Evolutionary conservation across 2,888 invertebrate species (phyloP).

Genomic region (Mycalesis mineus): DNA sequence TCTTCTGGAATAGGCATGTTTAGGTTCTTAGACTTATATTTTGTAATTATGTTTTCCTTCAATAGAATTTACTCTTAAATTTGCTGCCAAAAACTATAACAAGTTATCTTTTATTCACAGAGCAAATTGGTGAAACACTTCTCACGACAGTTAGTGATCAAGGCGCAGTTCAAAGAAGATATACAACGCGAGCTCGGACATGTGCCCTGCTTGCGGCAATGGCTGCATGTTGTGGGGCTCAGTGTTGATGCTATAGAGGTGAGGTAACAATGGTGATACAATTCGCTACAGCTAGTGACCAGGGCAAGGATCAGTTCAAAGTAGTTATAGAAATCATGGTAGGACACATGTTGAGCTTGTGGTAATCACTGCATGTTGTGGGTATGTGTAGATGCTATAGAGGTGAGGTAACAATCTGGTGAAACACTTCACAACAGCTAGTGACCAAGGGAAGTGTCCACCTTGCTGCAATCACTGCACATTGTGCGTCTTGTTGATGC

Average conservation of each 20-base stretch:
- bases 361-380: constrained; percentile 95
- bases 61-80: too few relatives aligned
- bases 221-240: constrained; percentile 94
- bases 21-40: too few relatives aligned
- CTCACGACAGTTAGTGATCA: constrained; percentile 92
- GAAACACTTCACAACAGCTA: too few relatives aligned
- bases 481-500: too few relatives aligned
- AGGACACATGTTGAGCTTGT: constrained; percentile 87
- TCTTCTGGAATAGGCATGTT: too few relatives aligned
- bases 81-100: not conserved
- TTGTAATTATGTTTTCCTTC: too few relatives aligned
- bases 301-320: constrained; percentile 83
- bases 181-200: constrained; percentile 81
- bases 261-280: constrained; percentile 83
- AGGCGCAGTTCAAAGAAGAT: constrained; percentile 85
- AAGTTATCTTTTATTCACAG: constrained; percentile 68
- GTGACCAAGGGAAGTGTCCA: too few relatives aligned
- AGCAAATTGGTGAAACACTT: constrained; percentile 96
- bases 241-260: constrained; percentile 84
- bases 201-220: constrained; percentile 90
- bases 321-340: constrained; percentile 80
- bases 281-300: constrained; percentile 91
- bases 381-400: constrained; percentile 86
- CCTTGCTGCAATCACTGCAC: too few relatives aligned
- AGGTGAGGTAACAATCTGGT: constrained; percentile 58